Conservation (phyloP, 2,888 invertebrate species). For the Chrysopilus asiliformis region DNA sequence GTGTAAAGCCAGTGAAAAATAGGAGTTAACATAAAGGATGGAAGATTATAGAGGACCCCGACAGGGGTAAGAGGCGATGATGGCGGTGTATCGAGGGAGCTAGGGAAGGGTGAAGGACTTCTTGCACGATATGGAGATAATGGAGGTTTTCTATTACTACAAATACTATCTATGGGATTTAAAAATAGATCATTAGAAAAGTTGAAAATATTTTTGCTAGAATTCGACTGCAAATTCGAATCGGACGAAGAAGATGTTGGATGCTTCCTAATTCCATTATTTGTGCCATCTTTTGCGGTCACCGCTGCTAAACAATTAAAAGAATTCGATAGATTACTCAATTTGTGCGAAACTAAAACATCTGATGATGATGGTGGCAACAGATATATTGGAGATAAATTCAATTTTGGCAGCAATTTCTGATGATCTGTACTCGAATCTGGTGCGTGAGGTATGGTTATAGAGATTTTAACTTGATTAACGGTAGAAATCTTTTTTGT, state of each 20-base stretch:
- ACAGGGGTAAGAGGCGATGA: constrained; percentile 35
- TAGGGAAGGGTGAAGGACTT: constrained; percentile 28
- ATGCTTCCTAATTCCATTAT: constrained; percentile 10
- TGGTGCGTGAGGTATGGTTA: constrained; percentile 16
- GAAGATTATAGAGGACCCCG: constrained; percentile 42
- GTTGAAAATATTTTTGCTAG: constrained; percentile 29
- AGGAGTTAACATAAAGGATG: constrained; percentile 46
- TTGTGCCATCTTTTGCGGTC: not conserved
- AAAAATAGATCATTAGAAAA: constrained; percentile 27
- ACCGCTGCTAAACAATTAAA: constrained; percentile 24
- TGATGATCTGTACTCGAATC: constrained; percentile 3
- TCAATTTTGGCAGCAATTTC: constrained; percentile 22
- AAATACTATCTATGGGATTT: constrained; percentile 18
- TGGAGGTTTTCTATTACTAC: constrained; percentile 25
- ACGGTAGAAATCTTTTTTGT: constrained; percentile 9
- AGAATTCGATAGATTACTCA: constrained; percentile 25
- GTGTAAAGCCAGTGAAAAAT: constrained; percentile 50
- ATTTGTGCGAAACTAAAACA: constrained; percentile 16
- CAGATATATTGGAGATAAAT: constrained; percentile 26
- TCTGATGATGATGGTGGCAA: constrained; percentile 21
- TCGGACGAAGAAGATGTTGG: constrained; percentile 29
- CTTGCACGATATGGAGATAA: constrained; percentile 29
- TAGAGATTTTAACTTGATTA: constrained; percentile 25
- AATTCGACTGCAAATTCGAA: constrained; percentile 26
- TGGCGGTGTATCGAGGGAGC: constrained; percentile 29